A percentile compares a stretch with the other conserved stretches of the same genome.
phyloP scores from a whole-genome alignment of 2,888 invertebrate genomes.

The Hymenopus coronatus region DNA sequence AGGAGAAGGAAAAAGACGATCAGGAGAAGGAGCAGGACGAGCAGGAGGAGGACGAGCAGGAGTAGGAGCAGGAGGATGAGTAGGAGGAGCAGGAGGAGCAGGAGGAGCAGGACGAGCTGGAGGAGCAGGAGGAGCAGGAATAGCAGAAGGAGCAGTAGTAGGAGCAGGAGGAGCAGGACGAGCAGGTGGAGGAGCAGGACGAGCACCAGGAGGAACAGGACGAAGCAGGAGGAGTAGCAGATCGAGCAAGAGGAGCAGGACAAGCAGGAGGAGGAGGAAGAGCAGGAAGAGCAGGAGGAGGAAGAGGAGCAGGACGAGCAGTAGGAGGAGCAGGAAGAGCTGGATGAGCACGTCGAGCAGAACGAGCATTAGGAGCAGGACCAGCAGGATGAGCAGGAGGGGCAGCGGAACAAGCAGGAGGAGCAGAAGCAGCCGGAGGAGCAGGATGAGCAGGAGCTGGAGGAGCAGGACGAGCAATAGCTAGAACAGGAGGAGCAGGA shows the following conservation, averaged over 20 bases:
- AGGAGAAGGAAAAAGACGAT: background rate
- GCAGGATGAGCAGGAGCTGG: background rate
- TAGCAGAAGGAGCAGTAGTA: background rate
- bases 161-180: too few relatives aligned
- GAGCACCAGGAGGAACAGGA: slow-evolving; percentile 35
- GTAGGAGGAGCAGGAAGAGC: too few relatives aligned
- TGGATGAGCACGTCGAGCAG: background rate
- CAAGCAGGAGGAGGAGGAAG: background rate
- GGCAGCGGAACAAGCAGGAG: background rate
- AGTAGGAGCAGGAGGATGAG: too few relatives aligned
- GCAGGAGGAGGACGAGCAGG: background rate
- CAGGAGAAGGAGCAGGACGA: background rate
- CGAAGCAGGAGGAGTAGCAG: slow-evolving; percentile 22
- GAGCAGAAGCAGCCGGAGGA: background rate
- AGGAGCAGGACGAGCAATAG: background rate
- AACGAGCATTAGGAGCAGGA: background rate
- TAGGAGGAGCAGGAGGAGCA: background rate
- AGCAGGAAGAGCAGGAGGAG: slow-evolving; percentile 26
- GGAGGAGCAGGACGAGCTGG: background rate
- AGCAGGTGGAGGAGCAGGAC: slow-evolving; percentile 11
- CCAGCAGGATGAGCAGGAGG: slow-evolving; percentile 10
- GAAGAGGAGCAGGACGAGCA: slow-evolving; percentile 25
- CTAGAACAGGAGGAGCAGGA: background rate
- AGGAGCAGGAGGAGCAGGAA: background rate
- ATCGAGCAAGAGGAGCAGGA: background rate